Evolutionary conservation across 1,140 invertebrate species (phyloP).

Genomic region (Diprion similis): DNA sequence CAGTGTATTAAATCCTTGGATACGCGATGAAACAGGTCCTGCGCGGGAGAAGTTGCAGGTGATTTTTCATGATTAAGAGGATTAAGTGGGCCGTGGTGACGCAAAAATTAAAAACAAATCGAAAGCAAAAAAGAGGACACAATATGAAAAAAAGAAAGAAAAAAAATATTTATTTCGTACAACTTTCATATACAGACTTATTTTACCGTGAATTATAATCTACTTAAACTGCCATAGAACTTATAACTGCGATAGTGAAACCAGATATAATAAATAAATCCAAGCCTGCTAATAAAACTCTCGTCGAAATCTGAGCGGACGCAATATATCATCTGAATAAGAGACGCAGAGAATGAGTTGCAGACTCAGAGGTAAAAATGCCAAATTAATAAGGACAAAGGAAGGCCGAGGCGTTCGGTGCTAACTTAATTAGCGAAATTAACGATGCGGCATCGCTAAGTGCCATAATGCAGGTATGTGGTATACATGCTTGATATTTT

Average conservation of each 20-base stretch:
- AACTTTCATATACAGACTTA: too few relatives aligned
- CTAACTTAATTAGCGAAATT: conserved; percentile 62
- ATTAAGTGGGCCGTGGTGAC: conserved; percentile 29
- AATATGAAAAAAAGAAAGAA: conserved; percentile 21
- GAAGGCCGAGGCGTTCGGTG: conserved; percentile 32
- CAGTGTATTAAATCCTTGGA: conserved; percentile 20
- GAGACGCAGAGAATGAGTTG: too few relatives aligned
- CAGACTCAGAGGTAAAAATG: conserved; percentile 15
- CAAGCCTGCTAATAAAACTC: too few relatives aligned
- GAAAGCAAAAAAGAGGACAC: conserved; percentile 21
- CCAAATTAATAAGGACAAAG: conserved; percentile 26
- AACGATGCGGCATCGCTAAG: conserved; percentile 51
- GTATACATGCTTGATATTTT: conserved; percentile 35
- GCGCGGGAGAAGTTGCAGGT: conserved; percentile 25
- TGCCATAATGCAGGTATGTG: conserved; percentile 26
- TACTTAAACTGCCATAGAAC: too few relatives aligned
- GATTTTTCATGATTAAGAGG: conserved; percentile 46
- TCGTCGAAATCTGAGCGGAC: too few relatives aligned
- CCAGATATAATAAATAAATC: too few relatives aligned
- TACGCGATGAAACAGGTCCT: conserved; percentile 33
- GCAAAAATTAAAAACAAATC: conserved; percentile 24
- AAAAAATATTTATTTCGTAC: neutral
- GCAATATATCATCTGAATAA: too few relatives aligned
- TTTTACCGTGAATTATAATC: too few relatives aligned
- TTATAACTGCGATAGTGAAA: too few relatives aligned